Evolutionary conservation across 2,888 invertebrate genomes (phyloP).

Genomic region (Folsomia candida): DNA sequence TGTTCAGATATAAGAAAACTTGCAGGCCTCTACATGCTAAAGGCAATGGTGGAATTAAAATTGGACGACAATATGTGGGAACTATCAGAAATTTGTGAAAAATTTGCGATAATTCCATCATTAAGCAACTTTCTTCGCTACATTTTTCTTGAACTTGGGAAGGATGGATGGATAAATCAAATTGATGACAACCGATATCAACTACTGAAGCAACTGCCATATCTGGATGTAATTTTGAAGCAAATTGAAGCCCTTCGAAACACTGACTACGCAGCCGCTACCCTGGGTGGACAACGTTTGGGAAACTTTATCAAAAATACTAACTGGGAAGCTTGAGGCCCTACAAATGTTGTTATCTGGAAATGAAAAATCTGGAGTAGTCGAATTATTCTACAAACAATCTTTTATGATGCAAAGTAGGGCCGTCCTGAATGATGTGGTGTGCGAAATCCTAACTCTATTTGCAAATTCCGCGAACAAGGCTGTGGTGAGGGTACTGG

Average conservation of each 20-base stretch:
- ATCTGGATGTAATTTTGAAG: background rate
- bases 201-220: background rate
- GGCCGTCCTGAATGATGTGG: background rate
- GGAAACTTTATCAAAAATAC: conserved; percentile 12
- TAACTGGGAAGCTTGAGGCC: conserved; percentile 3
- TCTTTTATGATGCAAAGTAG: background rate
- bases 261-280: background rate
- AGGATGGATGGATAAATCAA: conserved; percentile 17
- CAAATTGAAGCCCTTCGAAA: background rate
- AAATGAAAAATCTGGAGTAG: conserved; percentile 1
- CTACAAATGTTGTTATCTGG: conserved; percentile 25
- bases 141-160: conserved; percentile 17
- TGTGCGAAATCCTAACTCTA: background rate
- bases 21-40: conserved; percentile 18
- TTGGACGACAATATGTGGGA: conserved; percentile 2
- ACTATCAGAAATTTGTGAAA: background rate
- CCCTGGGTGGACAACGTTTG: background rate
- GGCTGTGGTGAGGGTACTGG: conserved; percentile 12
- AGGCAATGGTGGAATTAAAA: conserved; percentile 18
- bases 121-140: conserved; percentile 19
- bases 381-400: conserved; percentile 5
- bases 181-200: too few species aligned
- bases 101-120: conserved; percentile 6
- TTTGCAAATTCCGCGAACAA: conserved; percentile 11
- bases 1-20: background rate